Conservation (phyloP, 2,113 vertebrate species). For the Microcebus lehilahytsara region DNA sequence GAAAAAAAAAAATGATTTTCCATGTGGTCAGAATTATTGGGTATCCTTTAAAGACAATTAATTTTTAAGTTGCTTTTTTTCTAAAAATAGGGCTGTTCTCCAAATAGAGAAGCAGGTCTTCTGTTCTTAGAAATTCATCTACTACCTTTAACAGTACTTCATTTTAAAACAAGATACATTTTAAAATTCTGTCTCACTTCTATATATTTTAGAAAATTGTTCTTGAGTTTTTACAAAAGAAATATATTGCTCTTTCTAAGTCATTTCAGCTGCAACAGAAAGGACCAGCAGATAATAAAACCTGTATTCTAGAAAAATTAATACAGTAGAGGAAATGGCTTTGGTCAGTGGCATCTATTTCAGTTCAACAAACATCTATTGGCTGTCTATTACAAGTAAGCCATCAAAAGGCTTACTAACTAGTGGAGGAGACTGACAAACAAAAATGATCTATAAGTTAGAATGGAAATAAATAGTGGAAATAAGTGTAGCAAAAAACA, state of each 20-base stretch:
- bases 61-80: not conserved
- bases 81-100: not conserved
- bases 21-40: not conserved
- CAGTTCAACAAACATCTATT: not conserved
- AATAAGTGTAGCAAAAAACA: not conserved
- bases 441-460: not conserved
- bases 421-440: not conserved
- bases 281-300: not conserved
- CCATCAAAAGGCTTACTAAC: not conserved
- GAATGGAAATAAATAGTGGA: not conserved
- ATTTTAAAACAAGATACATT: not conserved
- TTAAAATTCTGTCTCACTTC: not conserved
- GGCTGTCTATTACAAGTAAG: not conserved
- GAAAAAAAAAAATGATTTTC: not conserved
- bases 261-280: not conserved
- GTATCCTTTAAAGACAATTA: not conserved
- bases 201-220: not conserved
- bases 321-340: not conserved
- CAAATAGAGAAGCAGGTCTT: not conserved
- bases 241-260: not conserved
- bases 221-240: not conserved
- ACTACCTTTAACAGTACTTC: not conserved
- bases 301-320: not conserved
- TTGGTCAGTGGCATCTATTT: not conserved
- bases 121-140: conserved; percentile 25